A percentile compares a stretch with the other conserved stretches of the same genome.
Evolutionary conservation across 1,140 invertebrate genomes (phyloP).

Genomic region (Pissodes strobi): DNA sequence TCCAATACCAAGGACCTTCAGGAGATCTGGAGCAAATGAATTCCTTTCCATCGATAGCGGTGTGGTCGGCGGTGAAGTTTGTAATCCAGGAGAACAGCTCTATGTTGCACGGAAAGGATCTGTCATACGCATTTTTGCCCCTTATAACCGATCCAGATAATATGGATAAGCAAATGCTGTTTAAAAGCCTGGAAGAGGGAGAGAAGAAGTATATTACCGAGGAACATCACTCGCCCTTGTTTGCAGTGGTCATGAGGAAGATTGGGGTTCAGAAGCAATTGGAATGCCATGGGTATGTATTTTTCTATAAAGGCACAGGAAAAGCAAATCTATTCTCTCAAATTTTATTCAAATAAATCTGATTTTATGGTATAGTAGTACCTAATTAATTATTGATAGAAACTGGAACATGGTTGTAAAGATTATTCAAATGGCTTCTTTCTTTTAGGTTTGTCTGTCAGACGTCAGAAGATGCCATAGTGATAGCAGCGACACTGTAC

Average conservation of each 20-base stretch:
- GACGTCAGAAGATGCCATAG: conserved; percentile 84
- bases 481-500: conserved; percentile 86
- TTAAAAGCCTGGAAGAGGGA: conserved; percentile 59
- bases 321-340: no score
- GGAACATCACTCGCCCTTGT: conserved; percentile 77
- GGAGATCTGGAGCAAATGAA: conserved; percentile 64
- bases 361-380: no score
- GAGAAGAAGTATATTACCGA: conserved; percentile 61
- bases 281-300: conserved; percentile 85
- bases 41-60: conserved; percentile 86
- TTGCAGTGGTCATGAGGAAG: conserved; percentile 87
- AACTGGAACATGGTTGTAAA: no score
- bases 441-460: conserved; percentile 74
- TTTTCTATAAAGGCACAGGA: conserved; percentile 11
- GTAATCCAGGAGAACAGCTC: conserved; percentile 57
- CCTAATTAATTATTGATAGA: no score
- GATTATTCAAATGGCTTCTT: no score
- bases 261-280: conserved; percentile 75
- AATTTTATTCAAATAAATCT: no score
- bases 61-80: conserved; percentile 87
- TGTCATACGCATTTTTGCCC: conserved; percentile 77
- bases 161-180: conserved; percentile 71
- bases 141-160: conserved; percentile 83
- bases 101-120: conserved; percentile 24
- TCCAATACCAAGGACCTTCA: conserved; percentile 60